phyloP scores from a whole-genome alignment of 2,797 vertebrate species.

The Borostomias antarcticus region DNA sequence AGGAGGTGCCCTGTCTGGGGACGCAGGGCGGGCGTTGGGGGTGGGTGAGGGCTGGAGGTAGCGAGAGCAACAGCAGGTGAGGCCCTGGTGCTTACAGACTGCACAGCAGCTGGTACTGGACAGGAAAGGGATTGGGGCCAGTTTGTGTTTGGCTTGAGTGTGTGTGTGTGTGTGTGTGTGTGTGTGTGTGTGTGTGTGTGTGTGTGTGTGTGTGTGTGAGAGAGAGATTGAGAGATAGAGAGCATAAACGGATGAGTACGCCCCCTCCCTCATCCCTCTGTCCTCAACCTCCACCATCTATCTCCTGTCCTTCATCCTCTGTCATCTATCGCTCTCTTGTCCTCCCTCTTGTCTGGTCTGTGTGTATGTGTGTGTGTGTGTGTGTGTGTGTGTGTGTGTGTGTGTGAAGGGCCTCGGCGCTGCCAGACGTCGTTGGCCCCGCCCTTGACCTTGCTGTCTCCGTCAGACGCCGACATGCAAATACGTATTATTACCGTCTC shows the following conservation, averaged over 20 bases:
- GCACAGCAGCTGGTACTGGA: conserved; percentile 67
- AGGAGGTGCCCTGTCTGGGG: too few relatives aligned
- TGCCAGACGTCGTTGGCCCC: conserved; percentile 31
- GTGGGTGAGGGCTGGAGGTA: too few relatives aligned
- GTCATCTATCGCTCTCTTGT: conserved; percentile 32
- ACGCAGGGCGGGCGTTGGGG: too few relatives aligned
- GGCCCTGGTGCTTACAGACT: conserved; percentile 51
- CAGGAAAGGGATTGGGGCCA: conserved; percentile 47
- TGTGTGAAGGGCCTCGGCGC: too few relatives aligned
- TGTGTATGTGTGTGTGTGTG: too few relatives aligned
- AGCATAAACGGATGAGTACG: conserved; percentile 50
- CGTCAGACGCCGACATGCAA: conserved; percentile 53
- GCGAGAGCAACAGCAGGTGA: conserved; percentile 54
- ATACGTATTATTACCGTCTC: conserved; percentile 48
- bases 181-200: conserved; percentile 19
- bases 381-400: too few relatives aligned
- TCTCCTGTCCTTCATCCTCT: too few relatives aligned
- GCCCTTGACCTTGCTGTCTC: conserved; percentile 61
- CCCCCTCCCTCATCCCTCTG: conserved; percentile 8
- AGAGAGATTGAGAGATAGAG: too few relatives aligned
- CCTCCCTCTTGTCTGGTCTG: too few relatives aligned
- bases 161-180: conserved; percentile 11
- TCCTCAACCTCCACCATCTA: too few relatives aligned
- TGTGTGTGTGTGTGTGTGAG: too few relatives aligned
- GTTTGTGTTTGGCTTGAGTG: conserved; percentile 42